Evolutionary conservation across 2,113 vertebrate genomes (phyloP), one percentile per base, ranked within the genome.

Genomic region (Gallinago undulata): DNA sequence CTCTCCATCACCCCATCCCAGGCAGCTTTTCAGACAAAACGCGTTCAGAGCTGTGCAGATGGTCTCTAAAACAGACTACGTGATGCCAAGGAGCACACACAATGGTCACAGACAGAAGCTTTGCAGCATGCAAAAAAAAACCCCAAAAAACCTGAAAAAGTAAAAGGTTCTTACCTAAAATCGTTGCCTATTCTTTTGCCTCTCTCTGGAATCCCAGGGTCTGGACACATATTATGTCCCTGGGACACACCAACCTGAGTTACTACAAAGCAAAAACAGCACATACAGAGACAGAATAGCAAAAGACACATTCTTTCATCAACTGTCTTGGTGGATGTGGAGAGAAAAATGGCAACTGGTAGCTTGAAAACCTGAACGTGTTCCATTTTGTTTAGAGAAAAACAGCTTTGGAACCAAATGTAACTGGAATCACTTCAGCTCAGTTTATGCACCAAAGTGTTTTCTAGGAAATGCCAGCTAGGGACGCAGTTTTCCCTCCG

Each of bases 141-240:
- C 7, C 8, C 14, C 41, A 15, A 51, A 51, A 55, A 17, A 30
- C 51, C 27, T 24, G 51, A 79, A 55, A 41, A 59, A 27, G 2
- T 1, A 56, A 83, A 76, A 39, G 72, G 67, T 21, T 91, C 98
- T 99, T 98, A 99, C 99, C 99, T 99, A 98, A 99, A 99, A 96
- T 99, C 99, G 39, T 98, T 98, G 96, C 99, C 99, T 99, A 99
- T 99, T 98, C 99, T 99, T 99, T 99, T 99, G 88, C 99, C 99
- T 97, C 98, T 98, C 97, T 99, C 99, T 14, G 99, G 99, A 97
- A 99, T 99, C 96, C 99, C 99, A 66, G 99, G 99, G 96, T 99
- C 99, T 95, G 99, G 99, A 98, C 99, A 99, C 99, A 99, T 99
- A 98, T 99, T 99, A 98, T 99, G 99, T 95, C 99, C 99, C 98